Percentiles rank a stretch among this genome's conserved stretches.
These are phyloP conservation scores for Nomia melanderi DNA, from an alignment of 1,140 invertebrate species.

Conservation along the genomic window DNA sequence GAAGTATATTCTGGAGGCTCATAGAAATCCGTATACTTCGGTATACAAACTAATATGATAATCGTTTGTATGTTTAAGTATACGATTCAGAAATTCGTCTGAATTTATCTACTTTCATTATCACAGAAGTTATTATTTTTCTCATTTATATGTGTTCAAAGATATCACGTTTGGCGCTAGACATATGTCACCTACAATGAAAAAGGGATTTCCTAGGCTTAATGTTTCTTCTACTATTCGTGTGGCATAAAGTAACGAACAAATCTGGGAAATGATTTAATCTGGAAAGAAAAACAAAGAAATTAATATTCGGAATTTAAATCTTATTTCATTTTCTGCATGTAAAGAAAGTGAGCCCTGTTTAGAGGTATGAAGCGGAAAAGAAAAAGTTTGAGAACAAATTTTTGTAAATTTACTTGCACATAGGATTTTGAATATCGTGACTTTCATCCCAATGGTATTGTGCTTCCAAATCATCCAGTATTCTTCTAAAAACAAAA, in stretches of 20 bases:
- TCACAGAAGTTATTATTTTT: constrained; percentile 37
- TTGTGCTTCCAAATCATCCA: constrained; percentile 49
- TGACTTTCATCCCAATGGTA: constrained; percentile 35
- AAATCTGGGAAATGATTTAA: constrained; percentile 40
- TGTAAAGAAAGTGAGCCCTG: background rate
- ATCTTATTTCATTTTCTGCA: background rate
- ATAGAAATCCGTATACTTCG: background rate
- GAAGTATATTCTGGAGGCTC: background rate
- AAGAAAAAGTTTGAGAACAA: constrained; percentile 15
- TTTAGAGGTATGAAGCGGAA: background rate
- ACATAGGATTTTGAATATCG: constrained; percentile 32
- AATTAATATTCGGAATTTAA: background rate
- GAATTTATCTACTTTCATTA: constrained; percentile 11
- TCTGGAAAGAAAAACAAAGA: constrained; percentile 44
- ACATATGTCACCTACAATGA: constrained; percentile 30
- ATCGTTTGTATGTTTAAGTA: constrained; percentile 8
- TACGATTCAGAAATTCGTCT: background rate
- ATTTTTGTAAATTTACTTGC: constrained; percentile 50
- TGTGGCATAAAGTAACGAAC: constrained; percentile 29
- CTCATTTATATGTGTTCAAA: constrained; percentile 45
- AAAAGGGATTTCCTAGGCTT: constrained; percentile 38
- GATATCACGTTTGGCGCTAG: background rate
- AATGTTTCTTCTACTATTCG: constrained; percentile 31
- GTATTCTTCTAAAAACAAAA: constrained; percentile 58
- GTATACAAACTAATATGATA: background rate